Percentiles rank a stretch among this genome's conserved stretches.
These are phyloP conservation scores for Drosophila sproati DNA, from an alignment of 1,140 invertebrate genomes.

Conservation along the genomic window DNA sequence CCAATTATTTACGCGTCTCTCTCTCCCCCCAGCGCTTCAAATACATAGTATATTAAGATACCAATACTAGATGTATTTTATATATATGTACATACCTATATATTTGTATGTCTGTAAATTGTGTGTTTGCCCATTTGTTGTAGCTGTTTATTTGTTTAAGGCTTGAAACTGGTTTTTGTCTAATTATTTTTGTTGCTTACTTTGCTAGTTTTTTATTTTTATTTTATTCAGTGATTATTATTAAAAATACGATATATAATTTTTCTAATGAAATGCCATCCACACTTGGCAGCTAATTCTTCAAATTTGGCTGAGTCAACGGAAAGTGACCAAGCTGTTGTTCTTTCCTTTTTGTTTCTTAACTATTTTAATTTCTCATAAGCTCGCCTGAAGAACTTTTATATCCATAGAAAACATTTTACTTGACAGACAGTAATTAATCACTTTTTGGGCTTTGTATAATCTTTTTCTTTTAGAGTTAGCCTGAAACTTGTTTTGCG, in stretches of 20 bases:
- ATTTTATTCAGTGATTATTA: slow-evolving; percentile 59
- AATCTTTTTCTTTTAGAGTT: slow-evolving; percentile 32
- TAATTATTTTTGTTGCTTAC: slow-evolving; percentile 68
- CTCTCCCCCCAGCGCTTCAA: slow-evolving; percentile 8
- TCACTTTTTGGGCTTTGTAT: slow-evolving; percentile 49
- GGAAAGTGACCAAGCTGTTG: slow-evolving; percentile 18
- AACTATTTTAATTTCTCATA: slow-evolving; percentile 44
- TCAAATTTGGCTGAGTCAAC: slow-evolving; percentile 14
- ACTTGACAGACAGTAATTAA: slow-evolving; percentile 74
- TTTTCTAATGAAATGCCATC: slow-evolving; percentile 67
- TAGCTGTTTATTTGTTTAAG: slow-evolving; percentile 44
- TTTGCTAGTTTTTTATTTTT: slow-evolving; percentile 43
- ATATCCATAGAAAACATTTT: slow-evolving; percentile 58
- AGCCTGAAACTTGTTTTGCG: slow-evolving; percentile 60
- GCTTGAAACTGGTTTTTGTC: slow-evolving; percentile 75
- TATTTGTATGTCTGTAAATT: slow-evolving; percentile 12
- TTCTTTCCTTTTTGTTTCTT: neutral
- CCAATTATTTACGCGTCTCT: slow-evolving; percentile 68
- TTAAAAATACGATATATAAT: slow-evolving; percentile 57
- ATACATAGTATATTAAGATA: slow-evolving; percentile 18
- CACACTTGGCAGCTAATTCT: slow-evolving; percentile 9
- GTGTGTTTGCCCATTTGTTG: slow-evolving; percentile 50
- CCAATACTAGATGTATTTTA: slow-evolving; percentile 13
- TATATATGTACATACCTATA: neutral
- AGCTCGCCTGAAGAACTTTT: slow-evolving; percentile 52